Evolutionary conservation across 2,113 vertebrate species (phyloP), one percentile per base, ranked within the genome.

Genomic region (Austrofundulus limnaeus): DNA sequence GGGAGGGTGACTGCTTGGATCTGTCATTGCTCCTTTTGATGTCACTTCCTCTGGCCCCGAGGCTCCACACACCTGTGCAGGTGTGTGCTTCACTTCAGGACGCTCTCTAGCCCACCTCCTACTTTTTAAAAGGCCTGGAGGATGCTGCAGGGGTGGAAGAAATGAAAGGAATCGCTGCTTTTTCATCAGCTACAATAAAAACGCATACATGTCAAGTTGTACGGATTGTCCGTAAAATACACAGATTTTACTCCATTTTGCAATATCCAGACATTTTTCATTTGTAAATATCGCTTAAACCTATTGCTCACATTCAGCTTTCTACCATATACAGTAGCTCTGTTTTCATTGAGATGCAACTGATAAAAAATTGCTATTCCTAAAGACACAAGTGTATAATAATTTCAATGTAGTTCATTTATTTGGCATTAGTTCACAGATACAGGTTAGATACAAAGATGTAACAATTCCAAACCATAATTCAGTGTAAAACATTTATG

Each of bases 131-230:
- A 62, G 25, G 60, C 2, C 12, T 50, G 50, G 42, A 64, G 42
- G 59, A 70, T 53, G 4, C 37, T 12, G 39, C 21, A 20, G 24
- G 58, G 11, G 23, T 15, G 38, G 24, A 17, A 62, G 58, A 48
- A 24, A 6, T 60, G 65, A 57, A 65, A 39, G 58, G 54, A 57
- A 24, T 57, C 47, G 63, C 76, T 80, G 77, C 79, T 87, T 87
- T 90, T 79, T 82, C 84, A 90, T 92, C 75, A 84, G 63, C 48
- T 43, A 59, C 14, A 75, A 91, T 90, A 86, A 92, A 88, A 89
- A 75, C n/a, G n/a, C n/a, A n/a, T n/a, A n/a, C 74, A 31, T 39
- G 59, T 66, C 61, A 20, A 38, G 59, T 28, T 83, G 72, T 89
- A 90, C 90, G 91, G 87, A n/a, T n/a, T n/a, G n/a, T n/a, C n/a